Evolutionary conservation across 1,140 invertebrate genomes (phyloP).

Genomic region (Ceratoteleas bidentatus): DNA sequence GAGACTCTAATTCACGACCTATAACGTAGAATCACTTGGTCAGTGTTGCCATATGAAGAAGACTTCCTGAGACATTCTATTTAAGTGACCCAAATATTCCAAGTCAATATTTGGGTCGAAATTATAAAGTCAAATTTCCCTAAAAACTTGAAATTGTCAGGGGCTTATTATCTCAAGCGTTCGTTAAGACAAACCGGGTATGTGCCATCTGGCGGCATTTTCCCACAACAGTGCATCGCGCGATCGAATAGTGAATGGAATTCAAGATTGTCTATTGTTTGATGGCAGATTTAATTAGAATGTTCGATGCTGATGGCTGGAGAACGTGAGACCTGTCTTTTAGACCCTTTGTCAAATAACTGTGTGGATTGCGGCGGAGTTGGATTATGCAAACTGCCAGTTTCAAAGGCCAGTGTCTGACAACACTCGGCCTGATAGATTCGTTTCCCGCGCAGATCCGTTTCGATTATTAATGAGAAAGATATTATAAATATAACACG

Average conservation of each 20-base stretch:
- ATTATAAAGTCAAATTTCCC: too few relatives aligned
- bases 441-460: constrained; percentile 21
- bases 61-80: too few relatives aligned
- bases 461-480: constrained; percentile 43
- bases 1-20: too few relatives aligned
- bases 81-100: too few relatives aligned
- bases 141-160: too few relatives aligned
- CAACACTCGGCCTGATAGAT: constrained; percentile 37
- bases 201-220: constrained; percentile 19
- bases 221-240: constrained; percentile 4
- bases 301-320: constrained; percentile 53
- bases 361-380: constrained; percentile 47
- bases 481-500: constrained; percentile 40
- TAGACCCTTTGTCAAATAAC: constrained; percentile 59
- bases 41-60: too few relatives aligned
- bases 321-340: constrained; percentile 56
- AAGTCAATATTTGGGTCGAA: too few relatives aligned
- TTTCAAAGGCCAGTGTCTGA: constrained; percentile 58
- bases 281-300: constrained; percentile 59
- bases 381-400: constrained; percentile 63
- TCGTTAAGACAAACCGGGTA: too few relatives aligned
- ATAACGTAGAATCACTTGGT: too few relatives aligned
- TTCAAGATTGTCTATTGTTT: constrained; percentile 57
- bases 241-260: constrained; percentile 47
- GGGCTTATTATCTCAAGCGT: too few relatives aligned